Evolutionary conservation across 2,888 invertebrate genomes (phyloP).

Genomic region (Drosophila conformis): DNA sequence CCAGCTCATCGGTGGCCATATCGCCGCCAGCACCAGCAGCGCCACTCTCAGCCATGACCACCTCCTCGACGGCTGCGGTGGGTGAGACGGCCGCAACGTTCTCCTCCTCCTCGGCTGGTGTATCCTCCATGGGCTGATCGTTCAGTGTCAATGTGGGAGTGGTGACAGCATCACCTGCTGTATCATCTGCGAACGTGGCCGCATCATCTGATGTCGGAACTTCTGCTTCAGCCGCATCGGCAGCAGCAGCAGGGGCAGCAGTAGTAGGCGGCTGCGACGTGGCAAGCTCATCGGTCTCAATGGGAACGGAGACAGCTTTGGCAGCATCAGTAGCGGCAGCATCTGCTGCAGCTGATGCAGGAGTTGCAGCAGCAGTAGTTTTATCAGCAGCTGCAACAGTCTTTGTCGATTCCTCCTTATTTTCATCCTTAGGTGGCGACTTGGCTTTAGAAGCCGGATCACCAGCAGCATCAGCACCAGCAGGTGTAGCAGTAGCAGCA

Average conservation of each 20-base stretch:
- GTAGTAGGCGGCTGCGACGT: constrained; percentile 35
- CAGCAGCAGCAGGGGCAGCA: neutral
- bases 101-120: constrained; percentile 80
- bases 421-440: constrained; percentile 20
- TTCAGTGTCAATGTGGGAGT: constrained; percentile 74
- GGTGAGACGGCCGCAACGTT: constrained; percentile 37
- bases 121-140: constrained; percentile 77
- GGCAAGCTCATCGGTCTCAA: constrained; percentile 38
- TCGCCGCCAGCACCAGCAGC: constrained; percentile 70
- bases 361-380: neutral
- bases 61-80: constrained; percentile 76
- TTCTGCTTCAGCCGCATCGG: neutral
- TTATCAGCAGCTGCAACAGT: constrained; percentile 6
- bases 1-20: constrained; percentile 82
- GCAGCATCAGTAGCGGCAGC: neutral
- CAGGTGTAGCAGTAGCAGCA: constrained; percentile 13
- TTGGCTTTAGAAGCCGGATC: constrained; percentile 14
- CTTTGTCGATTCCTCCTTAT: constrained; percentile 18
- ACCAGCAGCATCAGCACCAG: constrained; percentile 1
- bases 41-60: constrained; percentile 79
- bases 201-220: neutral
- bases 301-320: constrained; percentile 24
- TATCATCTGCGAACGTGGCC: neutral
- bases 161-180: neutral
- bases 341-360: constrained; percentile 10